These are phyloP conservation scores for Hofmannophila pseudospretella DNA, from an alignment of 2,888 invertebrate species.

Conservation along the genomic window DNA sequence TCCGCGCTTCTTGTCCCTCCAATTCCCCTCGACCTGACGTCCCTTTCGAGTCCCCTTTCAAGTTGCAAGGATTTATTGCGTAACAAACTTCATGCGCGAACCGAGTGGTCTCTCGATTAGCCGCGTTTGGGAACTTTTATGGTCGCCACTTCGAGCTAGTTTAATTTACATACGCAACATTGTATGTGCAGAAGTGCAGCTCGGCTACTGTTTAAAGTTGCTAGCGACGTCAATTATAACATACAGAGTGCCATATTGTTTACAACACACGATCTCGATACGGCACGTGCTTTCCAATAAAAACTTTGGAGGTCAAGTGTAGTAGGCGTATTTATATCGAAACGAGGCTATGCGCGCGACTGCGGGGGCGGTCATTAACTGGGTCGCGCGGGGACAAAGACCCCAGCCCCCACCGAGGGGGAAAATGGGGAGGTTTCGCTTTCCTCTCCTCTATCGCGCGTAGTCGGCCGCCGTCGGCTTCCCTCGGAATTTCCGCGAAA, in stretches of 20 bases:
- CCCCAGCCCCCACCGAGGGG: conserved; percentile 52
- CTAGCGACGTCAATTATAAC: conserved; percentile 22
- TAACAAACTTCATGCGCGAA: conserved; percentile 31
- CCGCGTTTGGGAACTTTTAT: conserved; percentile 16
- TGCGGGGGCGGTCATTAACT: conserved; percentile 75
- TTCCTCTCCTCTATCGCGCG: conserved; percentile 39
- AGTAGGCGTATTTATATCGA: conserved; percentile 76
- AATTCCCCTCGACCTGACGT: conserved; percentile 33
- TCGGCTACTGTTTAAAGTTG: conserved; percentile 1
- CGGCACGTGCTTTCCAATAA: conserved; percentile 75
- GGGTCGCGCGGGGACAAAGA: conserved; percentile 74
- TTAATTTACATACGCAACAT: not conserved
- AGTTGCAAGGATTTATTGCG: conserved; percentile 35
- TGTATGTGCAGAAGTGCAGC: not conserved
- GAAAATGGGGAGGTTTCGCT: conserved; percentile 61
- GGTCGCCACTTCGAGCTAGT: not conserved
- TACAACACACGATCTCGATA: conserved; percentile 59
- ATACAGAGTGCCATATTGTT: conserved; percentile 38
- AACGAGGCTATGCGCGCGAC: conserved; percentile 67
- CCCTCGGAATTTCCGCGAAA: conserved; percentile 33
- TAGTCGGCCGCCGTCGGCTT: conserved; percentile 29
- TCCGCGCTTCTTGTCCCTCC: conserved; percentile 30
- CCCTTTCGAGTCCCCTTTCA: conserved; percentile 34
- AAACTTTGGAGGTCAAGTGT: conserved; percentile 78
- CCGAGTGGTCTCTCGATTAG: conserved; percentile 23